Evolutionary conservation across 2,888 invertebrate species (phyloP).

Genomic region (Pseudoips prasinana): DNA sequence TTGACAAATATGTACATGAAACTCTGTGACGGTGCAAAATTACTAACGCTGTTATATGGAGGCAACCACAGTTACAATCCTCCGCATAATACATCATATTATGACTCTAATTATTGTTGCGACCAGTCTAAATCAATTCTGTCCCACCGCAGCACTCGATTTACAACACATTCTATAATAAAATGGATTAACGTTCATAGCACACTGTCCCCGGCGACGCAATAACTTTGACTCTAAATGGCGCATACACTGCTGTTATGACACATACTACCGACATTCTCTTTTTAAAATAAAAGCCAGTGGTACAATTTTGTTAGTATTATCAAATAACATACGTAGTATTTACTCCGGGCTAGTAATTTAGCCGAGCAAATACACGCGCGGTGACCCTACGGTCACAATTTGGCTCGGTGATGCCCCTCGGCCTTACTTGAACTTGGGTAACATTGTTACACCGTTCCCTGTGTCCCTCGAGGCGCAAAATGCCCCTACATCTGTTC

Average conservation of each 20-base stretch:
- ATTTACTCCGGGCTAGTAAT: slow-evolving; percentile 64
- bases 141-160: slow-evolving; percentile 45
- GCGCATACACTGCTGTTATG: slow-evolving; percentile 57
- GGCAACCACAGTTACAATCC: slow-evolving; percentile 25
- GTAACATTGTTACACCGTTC: slow-evolving; percentile 72
- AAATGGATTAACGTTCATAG: slow-evolving; percentile 52
- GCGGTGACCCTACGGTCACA: slow-evolving; percentile 69
- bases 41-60: slow-evolving; percentile 24
- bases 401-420: slow-evolving; percentile 65
- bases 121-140: slow-evolving; percentile 67
- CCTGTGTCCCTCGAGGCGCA: slow-evolving; percentile 65
- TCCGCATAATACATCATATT: slow-evolving; percentile 45
- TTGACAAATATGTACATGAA: slow-evolving; percentile 4
- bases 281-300: slow-evolving; percentile 43
- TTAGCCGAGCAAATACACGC: slow-evolving; percentile 63
- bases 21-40: slow-evolving; percentile 13
- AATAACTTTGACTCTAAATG: slow-evolving; percentile 65
- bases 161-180: slow-evolving; percentile 59
- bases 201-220: slow-evolving; percentile 40
- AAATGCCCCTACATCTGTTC: slow-evolving; percentile 72
- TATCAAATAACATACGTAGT: slow-evolving; percentile 54
- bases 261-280: slow-evolving; percentile 54
- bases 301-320: slow-evolving; percentile 41
- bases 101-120: slow-evolving; percentile 64
- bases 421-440: slow-evolving; percentile 69